Percentiles rank a stretch among this genome's conserved stretches.
phyloP scores from a whole-genome alignment of 1,140 invertebrate genomes.

The Hestina assimilis region DNA sequence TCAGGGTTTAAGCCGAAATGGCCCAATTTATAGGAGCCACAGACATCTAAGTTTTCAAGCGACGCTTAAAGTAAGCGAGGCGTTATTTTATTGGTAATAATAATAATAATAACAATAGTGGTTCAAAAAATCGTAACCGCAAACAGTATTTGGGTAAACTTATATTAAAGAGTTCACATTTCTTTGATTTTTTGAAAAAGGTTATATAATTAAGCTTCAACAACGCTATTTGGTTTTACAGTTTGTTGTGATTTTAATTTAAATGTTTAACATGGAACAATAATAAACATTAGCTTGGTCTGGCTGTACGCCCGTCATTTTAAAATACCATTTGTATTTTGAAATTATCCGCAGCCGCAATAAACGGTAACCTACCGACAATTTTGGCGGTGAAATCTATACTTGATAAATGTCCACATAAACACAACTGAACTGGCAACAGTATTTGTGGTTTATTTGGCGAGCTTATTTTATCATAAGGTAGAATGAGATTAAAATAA shows the following conservation, averaged over 20 bases:
- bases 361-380: conserved; percentile 7
- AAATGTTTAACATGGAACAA: not conserved
- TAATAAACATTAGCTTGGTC: not conserved
- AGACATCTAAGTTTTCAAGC: no score
- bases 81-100: no score
- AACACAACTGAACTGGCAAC: not conserved
- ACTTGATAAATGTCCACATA: conserved; percentile 9
- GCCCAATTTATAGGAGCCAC: not conserved
- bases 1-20: not conserved
- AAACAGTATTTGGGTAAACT: no score
- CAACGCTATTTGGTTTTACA: no score
- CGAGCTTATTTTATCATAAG: not conserved
- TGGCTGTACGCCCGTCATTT: conserved; percentile 8
- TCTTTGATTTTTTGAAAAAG: no score
- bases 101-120: no score
- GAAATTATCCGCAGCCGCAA: conserved; percentile 24
- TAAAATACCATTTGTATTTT: conserved; percentile 13
- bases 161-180: no score
- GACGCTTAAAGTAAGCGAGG: no score
- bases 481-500: not conserved
- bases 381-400: conserved; percentile 17
- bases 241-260: no score
- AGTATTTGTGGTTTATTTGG: not conserved
- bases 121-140: no score
- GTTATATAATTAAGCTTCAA: no score